Conservation (phyloP, 1,140 invertebrate species). For the Vanessa atalanta region DNA sequence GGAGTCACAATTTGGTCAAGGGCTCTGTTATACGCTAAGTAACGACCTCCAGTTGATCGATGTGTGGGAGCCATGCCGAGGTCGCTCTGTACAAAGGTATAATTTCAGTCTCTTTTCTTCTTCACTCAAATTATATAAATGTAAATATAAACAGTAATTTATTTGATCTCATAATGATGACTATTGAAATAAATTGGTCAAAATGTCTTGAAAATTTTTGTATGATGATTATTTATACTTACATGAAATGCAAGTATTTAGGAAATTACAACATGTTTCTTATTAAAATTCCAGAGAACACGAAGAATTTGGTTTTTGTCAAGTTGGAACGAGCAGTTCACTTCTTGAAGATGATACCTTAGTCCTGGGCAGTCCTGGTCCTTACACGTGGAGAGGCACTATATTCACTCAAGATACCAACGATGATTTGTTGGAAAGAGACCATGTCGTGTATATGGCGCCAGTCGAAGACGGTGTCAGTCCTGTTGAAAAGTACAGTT, state of each 20-base stretch:
- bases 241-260: not conserved
- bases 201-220: no score
- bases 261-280: no score
- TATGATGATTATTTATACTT: not conserved
- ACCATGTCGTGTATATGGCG: conserved; percentile 89
- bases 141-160: conserved; percentile 1
- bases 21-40: conserved; percentile 92
- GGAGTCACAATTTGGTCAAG: conserved; percentile 91
- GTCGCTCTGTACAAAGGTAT: conserved; percentile 86
- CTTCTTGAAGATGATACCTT: conserved; percentile 90
- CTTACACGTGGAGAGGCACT: conserved; percentile 93
- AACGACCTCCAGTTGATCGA: conserved; percentile 87
- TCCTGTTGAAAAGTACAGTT: conserved; percentile 94
- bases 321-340: conserved; percentile 93
- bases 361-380: conserved; percentile 92
- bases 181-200: not conserved
- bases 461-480: conserved; percentile 84
- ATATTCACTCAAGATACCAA: conserved; percentile 89
- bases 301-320: conserved; percentile 94
- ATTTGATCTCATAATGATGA: not conserved
- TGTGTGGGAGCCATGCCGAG: conserved; percentile 90
- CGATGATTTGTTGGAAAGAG: conserved; percentile 87
- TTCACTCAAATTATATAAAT: conserved; percentile 4
- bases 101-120: conserved; percentile 34
- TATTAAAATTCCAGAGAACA: conserved; percentile 83